Percentiles rank a stretch among this genome's conserved stretches.
These are phyloP conservation scores for Xenopus laevis DNA, from an alignment of 2,113 vertebrate genomes.

Conservation along the genomic window DNA sequence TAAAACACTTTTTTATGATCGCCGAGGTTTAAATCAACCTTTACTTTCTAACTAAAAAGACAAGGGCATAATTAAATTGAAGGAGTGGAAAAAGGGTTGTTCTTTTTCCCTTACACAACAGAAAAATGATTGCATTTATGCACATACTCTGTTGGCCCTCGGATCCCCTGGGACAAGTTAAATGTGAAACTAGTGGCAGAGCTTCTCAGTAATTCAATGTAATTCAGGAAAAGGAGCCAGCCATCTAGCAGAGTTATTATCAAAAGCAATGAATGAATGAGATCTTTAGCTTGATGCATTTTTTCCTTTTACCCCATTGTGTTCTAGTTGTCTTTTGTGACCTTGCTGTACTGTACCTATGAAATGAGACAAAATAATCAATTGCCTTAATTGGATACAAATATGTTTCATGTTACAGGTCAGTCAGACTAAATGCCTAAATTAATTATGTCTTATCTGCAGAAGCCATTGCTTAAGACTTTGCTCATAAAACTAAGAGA, in stretches of 20 bases:
- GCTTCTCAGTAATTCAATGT: constrained; percentile 36
- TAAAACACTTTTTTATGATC: constrained; percentile 11
- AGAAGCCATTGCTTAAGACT: not conserved
- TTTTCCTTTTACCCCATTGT: constrained; percentile 1
- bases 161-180: constrained; percentile 35
- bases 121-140: constrained; percentile 41
- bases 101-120: constrained; percentile 32
- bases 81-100: constrained; percentile 10
- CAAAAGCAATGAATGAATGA: constrained; percentile 24
- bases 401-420: constrained; percentile 17
- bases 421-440: not conserved
- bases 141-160: constrained; percentile 14
- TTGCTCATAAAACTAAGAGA: not conserved
- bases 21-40: constrained; percentile 35
- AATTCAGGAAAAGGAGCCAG: constrained; percentile 25
- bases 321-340: not conserved
- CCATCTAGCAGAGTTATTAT: constrained; percentile 30
- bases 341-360: not conserved
- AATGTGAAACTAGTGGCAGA: constrained; percentile 32
- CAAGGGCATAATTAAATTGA: constrained; percentile 27
- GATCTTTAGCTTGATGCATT: not conserved
- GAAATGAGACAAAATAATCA: constrained; percentile 2
- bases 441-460: constrained; percentile 16
- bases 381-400: constrained; percentile 7
- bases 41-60: constrained; percentile 24